Evolutionary conservation across 92 coral and sea anemone species (phyloP).

Genomic region (Epizoanthus scotinus): DNA sequence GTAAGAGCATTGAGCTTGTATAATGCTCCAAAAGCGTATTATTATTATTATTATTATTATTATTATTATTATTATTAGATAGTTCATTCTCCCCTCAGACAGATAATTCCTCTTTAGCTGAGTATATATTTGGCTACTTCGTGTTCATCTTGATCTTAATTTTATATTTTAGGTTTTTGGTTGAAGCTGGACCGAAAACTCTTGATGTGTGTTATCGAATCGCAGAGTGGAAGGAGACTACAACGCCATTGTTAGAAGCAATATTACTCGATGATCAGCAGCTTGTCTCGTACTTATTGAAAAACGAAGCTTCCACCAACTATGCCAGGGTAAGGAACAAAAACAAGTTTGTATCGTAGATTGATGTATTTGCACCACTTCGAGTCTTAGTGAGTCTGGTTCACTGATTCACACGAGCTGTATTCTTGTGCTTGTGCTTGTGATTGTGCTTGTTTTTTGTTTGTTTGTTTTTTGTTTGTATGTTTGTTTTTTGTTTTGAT

Average conservation of each 20-base stretch:
- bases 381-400: background rate
- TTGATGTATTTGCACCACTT: background rate
- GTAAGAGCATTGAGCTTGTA: no score
- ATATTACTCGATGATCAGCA: conserved; percentile 48
- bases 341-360: background rate
- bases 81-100: background rate
- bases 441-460: no score
- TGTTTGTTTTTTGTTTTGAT: no score
- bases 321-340: conserved; percentile 62
- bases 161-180: conserved; percentile 34
- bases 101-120: background rate
- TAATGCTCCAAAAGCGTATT: no score
- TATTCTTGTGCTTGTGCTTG: no score
- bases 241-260: conserved; percentile 80
- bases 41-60: no score
- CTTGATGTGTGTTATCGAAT: conserved; percentile 80
- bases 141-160: background rate
- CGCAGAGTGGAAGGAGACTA: conserved; percentile 48
- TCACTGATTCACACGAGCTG: no score
- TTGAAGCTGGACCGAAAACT: conserved; percentile 59
- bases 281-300: conserved; percentile 58
- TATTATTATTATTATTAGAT: no score
- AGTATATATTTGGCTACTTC: no score
- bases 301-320: conserved; percentile 70
- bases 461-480: no score